Percentiles rank a stretch among this genome's conserved stretches.
phyloP scores from a whole-genome alignment of 2,888 invertebrate species.

The Limnephilus auricula region DNA sequence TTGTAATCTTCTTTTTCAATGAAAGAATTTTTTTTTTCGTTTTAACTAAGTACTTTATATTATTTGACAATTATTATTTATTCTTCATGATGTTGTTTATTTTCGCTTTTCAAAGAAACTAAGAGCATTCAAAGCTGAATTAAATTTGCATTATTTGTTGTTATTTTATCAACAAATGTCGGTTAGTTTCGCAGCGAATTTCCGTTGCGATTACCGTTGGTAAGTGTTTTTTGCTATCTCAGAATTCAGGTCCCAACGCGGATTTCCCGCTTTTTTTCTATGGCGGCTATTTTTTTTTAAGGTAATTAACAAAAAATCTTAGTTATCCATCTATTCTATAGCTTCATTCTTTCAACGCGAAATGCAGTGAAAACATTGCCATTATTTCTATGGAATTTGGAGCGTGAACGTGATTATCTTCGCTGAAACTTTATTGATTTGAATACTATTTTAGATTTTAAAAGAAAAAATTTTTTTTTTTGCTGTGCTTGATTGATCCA shows the following conservation, averaged over 20 bases:
- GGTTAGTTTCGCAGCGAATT: not conserved
- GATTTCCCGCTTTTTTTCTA: not conserved
- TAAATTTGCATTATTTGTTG: not conserved
- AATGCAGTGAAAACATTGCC: not conserved
- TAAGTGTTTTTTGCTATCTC: not conserved
- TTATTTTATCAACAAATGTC: not conserved
- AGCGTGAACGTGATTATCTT: not conserved
- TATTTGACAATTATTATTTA: too few relatives aligned
- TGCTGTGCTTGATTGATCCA: not conserved
- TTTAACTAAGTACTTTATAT: too few relatives aligned
- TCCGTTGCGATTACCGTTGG: slow-evolving; percentile 2
- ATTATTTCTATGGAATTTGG: not conserved
- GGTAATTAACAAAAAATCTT: not conserved
- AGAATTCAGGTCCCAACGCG: not conserved
- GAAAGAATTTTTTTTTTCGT: too few relatives aligned
- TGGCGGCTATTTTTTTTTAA: not conserved
- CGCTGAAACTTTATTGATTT: not conserved
- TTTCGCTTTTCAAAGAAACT: not conserved
- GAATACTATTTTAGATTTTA: not conserved
- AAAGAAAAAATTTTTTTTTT: not conserved
- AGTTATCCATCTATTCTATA: not conserved
- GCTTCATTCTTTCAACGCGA: not conserved
- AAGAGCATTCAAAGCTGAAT: not conserved
- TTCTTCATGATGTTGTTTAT: not conserved
- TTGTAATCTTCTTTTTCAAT: too few relatives aligned